A percentile compares a stretch with the other conserved stretches of the same genome.
These are phyloP conservation scores for Trichomalopsis sarcophagae DNA, from an alignment of 1,140 invertebrate species.

Conservation along the genomic window DNA sequence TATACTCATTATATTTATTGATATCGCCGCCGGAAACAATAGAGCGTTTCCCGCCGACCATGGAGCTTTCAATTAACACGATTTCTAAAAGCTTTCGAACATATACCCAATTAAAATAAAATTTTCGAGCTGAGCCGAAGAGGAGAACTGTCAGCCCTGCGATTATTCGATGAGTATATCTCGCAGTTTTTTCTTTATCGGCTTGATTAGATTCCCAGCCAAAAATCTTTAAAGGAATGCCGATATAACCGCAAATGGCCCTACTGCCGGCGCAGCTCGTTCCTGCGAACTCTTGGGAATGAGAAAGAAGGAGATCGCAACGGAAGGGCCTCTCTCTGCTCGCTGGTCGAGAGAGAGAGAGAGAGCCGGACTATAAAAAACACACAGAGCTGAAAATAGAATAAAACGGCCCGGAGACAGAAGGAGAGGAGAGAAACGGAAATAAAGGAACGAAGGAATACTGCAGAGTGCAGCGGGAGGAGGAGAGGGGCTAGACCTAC, in stretches of 20 bases:
- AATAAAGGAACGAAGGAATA: neutral
- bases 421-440: conserved; percentile 10
- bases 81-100: neutral
- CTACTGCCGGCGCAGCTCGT: neutral
- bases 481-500: neutral
- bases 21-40: too few species aligned
- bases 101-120: neutral
- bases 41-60: too few species aligned
- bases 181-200: neutral
- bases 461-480: neutral
- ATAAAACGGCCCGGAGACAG: neutral
- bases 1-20: too few species aligned
- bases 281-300: neutral
- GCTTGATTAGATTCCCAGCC: conserved; percentile 3
- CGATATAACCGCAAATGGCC: conserved; percentile 1
- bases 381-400: neutral
- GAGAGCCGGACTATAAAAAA: neutral
- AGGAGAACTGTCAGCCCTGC: neutral
- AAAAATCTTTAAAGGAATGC: conserved; percentile 26
- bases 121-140: too few species aligned
- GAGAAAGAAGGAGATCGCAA: neutral
- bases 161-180: neutral
- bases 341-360: neutral
- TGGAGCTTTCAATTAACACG: neutral
- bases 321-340: neutral